phyloP scores from a whole-genome alignment of 2,113 vertebrate species.

The Coracopsis vasa region DNA sequence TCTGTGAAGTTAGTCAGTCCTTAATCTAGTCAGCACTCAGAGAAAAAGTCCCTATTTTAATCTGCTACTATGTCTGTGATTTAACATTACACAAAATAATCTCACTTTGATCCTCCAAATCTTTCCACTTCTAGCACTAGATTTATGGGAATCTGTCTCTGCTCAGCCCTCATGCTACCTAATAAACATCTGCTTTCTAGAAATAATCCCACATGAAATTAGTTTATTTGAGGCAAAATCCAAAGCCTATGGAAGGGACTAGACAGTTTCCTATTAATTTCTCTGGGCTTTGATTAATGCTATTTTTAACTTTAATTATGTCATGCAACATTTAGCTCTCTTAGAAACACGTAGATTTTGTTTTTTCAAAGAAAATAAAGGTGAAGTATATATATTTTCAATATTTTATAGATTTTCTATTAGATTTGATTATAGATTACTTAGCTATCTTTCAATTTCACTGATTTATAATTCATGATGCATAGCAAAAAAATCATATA shows the following conservation, averaged over 20 bases:
- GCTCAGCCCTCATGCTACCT: neutral
- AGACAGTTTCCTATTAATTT: neutral
- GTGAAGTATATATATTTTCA: neutral
- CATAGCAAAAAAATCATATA: neutral
- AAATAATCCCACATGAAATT: neutral
- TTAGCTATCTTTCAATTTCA: neutral
- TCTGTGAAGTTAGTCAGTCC: neutral
- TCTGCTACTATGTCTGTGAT: neutral
- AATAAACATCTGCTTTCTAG: neutral
- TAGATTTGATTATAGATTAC: neutral
- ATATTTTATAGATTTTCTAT: neutral
- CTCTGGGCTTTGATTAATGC: neutral
- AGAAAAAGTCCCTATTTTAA: neutral
- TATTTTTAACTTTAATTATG: neutral
- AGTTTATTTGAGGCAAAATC: neutral
- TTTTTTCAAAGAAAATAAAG: neutral
- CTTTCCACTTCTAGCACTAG: neutral
- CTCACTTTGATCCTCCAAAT: neutral
- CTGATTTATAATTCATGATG: neutral
- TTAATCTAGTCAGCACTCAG: neutral
- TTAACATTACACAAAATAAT: neutral
- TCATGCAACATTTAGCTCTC: neutral
- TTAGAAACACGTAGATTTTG: neutral
- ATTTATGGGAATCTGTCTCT: neutral
- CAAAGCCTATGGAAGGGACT: neutral